Conservation (phyloP, 2,113 vertebrate genomes). For the Protobothrops flavoviridis region DNA sequence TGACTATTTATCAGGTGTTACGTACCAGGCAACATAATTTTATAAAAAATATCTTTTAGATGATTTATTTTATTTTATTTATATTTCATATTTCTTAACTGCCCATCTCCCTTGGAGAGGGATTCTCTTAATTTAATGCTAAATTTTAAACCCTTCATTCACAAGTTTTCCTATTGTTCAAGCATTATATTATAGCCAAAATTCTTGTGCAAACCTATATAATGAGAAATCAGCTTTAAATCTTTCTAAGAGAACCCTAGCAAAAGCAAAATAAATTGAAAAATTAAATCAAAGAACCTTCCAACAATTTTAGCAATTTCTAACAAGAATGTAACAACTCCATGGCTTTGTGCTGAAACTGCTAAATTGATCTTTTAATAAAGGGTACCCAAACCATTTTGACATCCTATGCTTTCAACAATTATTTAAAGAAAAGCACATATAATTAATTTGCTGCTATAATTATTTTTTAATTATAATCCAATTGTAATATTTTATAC, state of each 20-base stretch:
- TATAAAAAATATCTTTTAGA: no score
- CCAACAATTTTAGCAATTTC: background rate
- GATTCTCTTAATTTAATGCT: no score
- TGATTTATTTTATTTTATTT: no score
- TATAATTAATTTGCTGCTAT: conserved; percentile 57
- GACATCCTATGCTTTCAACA: conserved; percentile 39
- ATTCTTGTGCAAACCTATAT: background rate
- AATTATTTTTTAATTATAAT: conserved; percentile 53
- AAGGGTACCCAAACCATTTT: conserved; percentile 38
- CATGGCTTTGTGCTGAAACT: conserved; percentile 3
- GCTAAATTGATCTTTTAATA: conserved; percentile 42
- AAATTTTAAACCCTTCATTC: no score
- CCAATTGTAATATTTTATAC: conserved; percentile 20
- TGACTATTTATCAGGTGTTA: no score
- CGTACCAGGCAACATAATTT: no score
- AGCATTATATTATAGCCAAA: no score
- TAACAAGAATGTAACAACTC: background rate
- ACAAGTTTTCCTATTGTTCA: no score
- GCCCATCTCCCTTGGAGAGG: no score
- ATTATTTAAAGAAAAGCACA: conserved; percentile 61
- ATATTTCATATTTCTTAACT: no score
- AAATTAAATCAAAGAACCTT: background rate
- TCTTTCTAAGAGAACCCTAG: background rate
- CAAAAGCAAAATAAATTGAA: background rate
- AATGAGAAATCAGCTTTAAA: background rate